These are phyloP conservation scores for Sphaeridia pumilis DNA, from an alignment of 2,888 invertebrate genomes.

Conservation along the genomic window DNA sequence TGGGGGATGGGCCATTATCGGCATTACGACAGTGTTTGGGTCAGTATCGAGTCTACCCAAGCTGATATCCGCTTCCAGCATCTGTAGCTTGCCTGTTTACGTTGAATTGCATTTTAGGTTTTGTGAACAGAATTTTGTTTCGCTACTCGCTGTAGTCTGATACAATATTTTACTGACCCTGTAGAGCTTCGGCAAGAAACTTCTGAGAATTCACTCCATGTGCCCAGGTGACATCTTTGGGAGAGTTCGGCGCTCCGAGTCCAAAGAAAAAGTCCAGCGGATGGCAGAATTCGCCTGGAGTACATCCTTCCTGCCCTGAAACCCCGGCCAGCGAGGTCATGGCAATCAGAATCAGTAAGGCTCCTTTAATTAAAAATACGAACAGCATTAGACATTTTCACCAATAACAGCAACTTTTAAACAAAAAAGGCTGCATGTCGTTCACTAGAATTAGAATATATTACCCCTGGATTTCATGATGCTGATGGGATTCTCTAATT, in stretches of 20 bases:
- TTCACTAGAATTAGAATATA: no score
- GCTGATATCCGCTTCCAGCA: conserved; percentile 78
- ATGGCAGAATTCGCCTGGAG: not conserved
- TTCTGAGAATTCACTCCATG: conserved; percentile 68
- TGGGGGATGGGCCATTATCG: conserved; percentile 83
- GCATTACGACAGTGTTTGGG: conserved; percentile 45
- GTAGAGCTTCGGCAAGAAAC: conserved; percentile 51
- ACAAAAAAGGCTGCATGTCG: no score
- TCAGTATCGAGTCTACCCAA: conserved; percentile 44
- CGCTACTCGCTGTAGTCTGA: not conserved
- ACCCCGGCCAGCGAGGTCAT: no score
- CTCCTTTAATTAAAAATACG: no score
- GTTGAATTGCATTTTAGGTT: not conserved
- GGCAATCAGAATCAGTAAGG: no score
- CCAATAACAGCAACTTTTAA: no score
- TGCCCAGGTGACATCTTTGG: conserved; percentile 58
- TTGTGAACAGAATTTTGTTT: not conserved
- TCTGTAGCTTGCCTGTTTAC: conserved; percentile 52
- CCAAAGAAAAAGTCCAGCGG: not conserved
- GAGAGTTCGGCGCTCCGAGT: not conserved
- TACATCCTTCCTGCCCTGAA: no score
- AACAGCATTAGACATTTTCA: no score
- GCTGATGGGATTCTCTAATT: no score
- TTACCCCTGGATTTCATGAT: no score
- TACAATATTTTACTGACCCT: conserved; percentile 36